These are phyloP conservation scores for Glaucidium brasilianum DNA, from an alignment of 2,113 vertebrate genomes.

Conservation along the genomic window DNA sequence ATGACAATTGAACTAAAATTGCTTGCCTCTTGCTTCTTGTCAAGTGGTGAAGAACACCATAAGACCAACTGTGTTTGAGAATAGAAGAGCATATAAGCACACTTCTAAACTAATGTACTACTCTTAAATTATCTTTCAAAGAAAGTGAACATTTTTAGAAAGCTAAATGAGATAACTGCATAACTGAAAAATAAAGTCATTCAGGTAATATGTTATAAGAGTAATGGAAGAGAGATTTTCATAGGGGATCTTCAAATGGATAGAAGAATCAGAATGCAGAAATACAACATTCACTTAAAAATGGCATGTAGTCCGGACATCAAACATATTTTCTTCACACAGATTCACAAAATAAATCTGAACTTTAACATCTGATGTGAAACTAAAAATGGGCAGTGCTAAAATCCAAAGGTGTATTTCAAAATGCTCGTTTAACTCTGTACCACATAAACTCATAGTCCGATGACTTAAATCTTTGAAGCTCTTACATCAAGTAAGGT, in stretches of 20 bases:
- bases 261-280: background rate
- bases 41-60: background rate
- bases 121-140: background rate
- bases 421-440: background rate
- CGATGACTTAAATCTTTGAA: background rate
- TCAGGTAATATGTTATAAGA: background rate
- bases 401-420: background rate
- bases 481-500: background rate
- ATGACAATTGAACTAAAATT: background rate
- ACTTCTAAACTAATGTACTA: background rate
- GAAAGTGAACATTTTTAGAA: background rate
- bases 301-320: fast-evolving
- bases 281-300: background rate
- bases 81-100: background rate
- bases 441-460: background rate
- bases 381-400: background rate
- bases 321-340: background rate
- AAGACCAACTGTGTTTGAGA: background rate
- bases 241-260: background rate
- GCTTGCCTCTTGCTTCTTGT: background rate
- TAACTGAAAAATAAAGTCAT: background rate
- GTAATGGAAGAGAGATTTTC: background rate
- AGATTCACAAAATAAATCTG: background rate
- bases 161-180: background rate
- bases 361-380: background rate